Base-by-base conservation (phyloP, 1,140 invertebrate species). In the Zaprionus camerounensis region DNA sequence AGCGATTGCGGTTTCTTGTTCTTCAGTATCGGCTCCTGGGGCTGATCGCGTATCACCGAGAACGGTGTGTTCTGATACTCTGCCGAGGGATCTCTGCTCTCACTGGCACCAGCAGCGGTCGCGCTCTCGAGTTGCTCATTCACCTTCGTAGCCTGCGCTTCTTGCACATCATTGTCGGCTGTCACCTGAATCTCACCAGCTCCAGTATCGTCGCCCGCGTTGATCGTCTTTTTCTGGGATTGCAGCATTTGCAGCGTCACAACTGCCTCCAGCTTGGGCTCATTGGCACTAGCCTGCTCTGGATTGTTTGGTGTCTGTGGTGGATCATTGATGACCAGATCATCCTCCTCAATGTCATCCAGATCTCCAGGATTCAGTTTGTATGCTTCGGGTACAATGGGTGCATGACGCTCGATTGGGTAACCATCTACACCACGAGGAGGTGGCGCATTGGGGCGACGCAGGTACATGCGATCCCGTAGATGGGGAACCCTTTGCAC, bases 211-310 rank as follows among this genome's bases (percentile, higher is more conserved):
- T 92, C 84, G 3, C 36, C 36, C 13, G 59, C 51, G 22, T 80
- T 81, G 0, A 82, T 38, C 0, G 88, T 64, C 34, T 92, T 92
- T 24, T 93, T 92, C 28, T 93, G 94, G 0, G 93, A 93, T 74
- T 94, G 93, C 41, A 96, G 94, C 95, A 96, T 96, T 90, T 96
- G 95, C 31, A 96, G 85, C 1, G 95, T 96, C 57, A 94, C 94
- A 1, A 95, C 94, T 53, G 92, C 92, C 61, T 93, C 92, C 64
- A 93, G 56, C 46, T 92, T 91, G 4, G 80, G 64, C 20, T 91
- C 79, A 15, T 84, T 87, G 3, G 70, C 41, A 9, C 20, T 15
- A 6, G 57, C 56, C 12, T 65, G 41, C 46, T 91, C 82, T 26
- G n/a, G 41, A 11, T 87, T 90, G 44, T 64, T 86, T 3, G 82